Conservation (phyloP, 1,140 invertebrate species). For the Zaprionus taronus region DNA sequence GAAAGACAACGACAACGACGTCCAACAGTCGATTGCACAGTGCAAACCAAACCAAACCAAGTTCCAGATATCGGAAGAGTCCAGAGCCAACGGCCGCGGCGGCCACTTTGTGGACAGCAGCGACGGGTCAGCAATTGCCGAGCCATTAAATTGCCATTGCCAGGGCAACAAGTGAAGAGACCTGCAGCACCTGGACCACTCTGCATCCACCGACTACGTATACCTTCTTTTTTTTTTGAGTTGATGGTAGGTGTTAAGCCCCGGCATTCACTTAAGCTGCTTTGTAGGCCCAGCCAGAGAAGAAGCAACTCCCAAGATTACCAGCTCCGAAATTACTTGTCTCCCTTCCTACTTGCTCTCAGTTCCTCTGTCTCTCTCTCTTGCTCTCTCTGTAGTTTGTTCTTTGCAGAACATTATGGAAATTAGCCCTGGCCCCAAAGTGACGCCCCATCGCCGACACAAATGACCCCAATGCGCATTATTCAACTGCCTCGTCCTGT, state of each 20-base stretch:
- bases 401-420: slow-evolving; percentile 66
- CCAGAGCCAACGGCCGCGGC: slow-evolving; percentile 36
- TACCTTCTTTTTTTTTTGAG: slow-evolving; percentile 3
- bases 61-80: slow-evolving; percentile 31
- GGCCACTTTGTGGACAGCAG: slow-evolving; percentile 39
- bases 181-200: background rate
- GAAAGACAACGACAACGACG: slow-evolving; percentile 63
- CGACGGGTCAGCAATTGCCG: slow-evolving; percentile 71
- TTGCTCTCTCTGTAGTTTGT: slow-evolving; percentile 13
- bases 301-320: slow-evolving; percentile 22
- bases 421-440: slow-evolving; percentile 72
- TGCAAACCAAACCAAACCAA: slow-evolving; percentile 13
- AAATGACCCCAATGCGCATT: slow-evolving; percentile 65
- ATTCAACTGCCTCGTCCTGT: slow-evolving; percentile 53
- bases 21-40: background rate
- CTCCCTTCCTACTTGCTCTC: background rate
- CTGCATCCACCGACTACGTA: background rate
- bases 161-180: slow-evolving; percentile 50
- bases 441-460: slow-evolving; percentile 68
- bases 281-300: slow-evolving; percentile 5
- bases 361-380: background rate
- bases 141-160: slow-evolving; percentile 74
- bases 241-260: slow-evolving; percentile 54
- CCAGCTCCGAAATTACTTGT: slow-evolving; percentile 33
- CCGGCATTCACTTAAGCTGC: slow-evolving; percentile 57